These are phyloP conservation scores for Gymnothorax javanicus DNA, from an alignment of 2,797 vertebrate species.

Conservation along the genomic window DNA sequence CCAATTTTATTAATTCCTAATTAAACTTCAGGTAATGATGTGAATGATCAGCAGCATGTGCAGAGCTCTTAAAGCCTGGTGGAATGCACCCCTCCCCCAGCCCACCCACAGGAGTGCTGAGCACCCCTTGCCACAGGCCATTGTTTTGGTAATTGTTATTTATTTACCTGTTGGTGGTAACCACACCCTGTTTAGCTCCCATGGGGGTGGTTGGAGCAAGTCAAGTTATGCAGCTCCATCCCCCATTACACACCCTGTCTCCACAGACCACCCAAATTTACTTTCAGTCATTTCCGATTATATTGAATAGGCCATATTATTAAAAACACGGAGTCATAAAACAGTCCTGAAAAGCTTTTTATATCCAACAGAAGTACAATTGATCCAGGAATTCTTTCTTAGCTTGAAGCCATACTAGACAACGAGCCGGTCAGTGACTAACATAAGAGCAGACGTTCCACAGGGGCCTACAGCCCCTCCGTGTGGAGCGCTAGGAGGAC, in stretches of 20 bases:
- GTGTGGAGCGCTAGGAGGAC: neutral
- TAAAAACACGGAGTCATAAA: neutral
- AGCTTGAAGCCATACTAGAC: neutral
- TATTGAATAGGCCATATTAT: neutral
- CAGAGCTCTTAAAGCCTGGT: neutral
- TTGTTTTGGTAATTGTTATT: constrained; percentile 20
- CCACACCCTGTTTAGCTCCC: neutral
- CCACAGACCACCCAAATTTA: neutral
- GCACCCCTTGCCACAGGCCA: neutral
- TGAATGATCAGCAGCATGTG: neutral
- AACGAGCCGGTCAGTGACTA: neutral
- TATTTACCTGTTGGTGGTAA: neutral
- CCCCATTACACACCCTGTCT: neutral
- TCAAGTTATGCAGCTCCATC: neutral
- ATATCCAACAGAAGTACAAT: neutral
- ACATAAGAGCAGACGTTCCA: neutral
- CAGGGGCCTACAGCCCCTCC: neutral
- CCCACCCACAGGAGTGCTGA: neutral
- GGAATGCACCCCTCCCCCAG: neutral
- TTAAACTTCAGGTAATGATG: neutral
- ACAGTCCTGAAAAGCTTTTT: neutral
- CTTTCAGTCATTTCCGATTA: neutral
- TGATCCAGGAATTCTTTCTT: neutral
- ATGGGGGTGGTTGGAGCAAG: neutral
- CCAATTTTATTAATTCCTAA: neutral